Evolutionary conservation across 2,113 vertebrate species (phyloP).

Genomic region (Setophaga coronata): DNA sequence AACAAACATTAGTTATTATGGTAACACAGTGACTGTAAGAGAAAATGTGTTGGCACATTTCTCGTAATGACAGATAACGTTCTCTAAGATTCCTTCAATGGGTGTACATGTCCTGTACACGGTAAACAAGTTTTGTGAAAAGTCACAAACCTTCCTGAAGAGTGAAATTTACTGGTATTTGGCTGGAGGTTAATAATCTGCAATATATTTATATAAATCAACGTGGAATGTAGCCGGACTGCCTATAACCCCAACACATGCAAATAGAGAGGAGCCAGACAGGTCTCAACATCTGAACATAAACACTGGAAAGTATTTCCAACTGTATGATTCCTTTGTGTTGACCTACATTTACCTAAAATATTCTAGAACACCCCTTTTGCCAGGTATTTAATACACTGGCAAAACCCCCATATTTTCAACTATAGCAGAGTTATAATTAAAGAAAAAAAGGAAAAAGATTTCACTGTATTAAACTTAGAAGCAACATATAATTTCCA

Average conservation of each 20-base stretch:
- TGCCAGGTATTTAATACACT: conserved; percentile 52
- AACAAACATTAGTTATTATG: background rate
- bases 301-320: conserved; percentile 75
- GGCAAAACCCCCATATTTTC: conserved; percentile 4
- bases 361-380: conserved; percentile 54
- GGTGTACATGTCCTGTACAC: background rate
- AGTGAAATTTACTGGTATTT: conserved; percentile 41
- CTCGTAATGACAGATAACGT: background rate
- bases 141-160: conserved; percentile 35
- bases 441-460: background rate
- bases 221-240: conserved; percentile 66
- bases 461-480: background rate
- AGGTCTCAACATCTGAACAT: conserved; percentile 74
- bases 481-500: background rate
- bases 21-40: background rate
- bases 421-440: background rate
- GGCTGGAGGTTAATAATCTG: conserved; percentile 64
- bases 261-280: conserved; percentile 72
- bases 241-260: conserved; percentile 66
- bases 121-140: background rate
- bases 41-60: background rate
- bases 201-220: conserved; percentile 73
- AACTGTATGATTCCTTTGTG: conserved; percentile 65
- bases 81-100: background rate
- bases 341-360: conserved; percentile 70